Conservation (phyloP, 2,888 invertebrate species). For the Melinopterus prodromus region DNA sequence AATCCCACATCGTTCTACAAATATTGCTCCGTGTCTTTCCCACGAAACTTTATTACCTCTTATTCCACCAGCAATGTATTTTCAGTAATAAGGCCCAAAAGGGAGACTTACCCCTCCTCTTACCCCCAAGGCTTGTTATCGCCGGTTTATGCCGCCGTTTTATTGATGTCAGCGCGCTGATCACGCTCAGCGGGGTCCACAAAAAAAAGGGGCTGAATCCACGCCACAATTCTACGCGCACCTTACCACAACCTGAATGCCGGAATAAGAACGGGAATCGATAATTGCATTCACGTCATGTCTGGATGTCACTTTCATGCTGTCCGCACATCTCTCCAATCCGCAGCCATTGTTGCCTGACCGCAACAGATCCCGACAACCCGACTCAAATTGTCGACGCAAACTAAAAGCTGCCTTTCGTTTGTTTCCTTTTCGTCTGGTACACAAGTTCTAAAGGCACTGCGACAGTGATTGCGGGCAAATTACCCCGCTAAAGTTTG, state of each 20-base stretch:
- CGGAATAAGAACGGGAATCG: not conserved
- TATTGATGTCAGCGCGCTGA: not conserved
- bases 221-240: not conserved
- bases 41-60: no score
- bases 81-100: not conserved
- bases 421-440: not conserved
- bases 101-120: not conserved
- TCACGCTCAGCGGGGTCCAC: not conserved
- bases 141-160: not conserved
- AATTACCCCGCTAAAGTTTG: no score
- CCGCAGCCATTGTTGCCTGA: not conserved
- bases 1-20: no score
- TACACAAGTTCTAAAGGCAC: not conserved
- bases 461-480: not conserved
- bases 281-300: slow-evolving; percentile 27
- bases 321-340: not conserved
- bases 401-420: not conserved
- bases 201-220: not conserved
- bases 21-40: no score
- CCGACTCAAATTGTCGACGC: not conserved
- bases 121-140: not conserved
- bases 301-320: slow-evolving; percentile 26
- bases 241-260: not conserved
- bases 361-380: not conserved
- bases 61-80: not conserved